Conservation (phyloP, 1,140 invertebrate species). For the Diabrotica virgifera region DNA sequence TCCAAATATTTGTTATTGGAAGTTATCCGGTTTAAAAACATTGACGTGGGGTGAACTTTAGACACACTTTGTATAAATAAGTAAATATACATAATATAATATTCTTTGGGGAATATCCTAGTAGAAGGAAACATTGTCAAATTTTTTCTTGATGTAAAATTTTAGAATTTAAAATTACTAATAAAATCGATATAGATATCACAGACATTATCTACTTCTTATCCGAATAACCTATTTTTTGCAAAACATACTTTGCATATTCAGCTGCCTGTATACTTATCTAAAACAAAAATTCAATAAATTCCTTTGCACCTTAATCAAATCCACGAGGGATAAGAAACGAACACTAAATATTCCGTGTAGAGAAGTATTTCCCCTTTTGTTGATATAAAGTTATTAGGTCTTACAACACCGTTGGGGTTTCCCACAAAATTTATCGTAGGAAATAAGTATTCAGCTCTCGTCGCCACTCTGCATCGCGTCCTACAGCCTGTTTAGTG, state of each 20-base stretch:
- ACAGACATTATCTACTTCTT: too few relatives aligned
- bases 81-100: too few relatives aligned
- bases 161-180: too few relatives aligned
- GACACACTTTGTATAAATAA: too few relatives aligned
- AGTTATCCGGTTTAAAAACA: too few relatives aligned
- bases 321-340: conserved; percentile 2
- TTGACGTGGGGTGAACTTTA: too few relatives aligned
- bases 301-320: background rate
- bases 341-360: conserved; percentile 2
- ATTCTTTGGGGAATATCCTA: too few relatives aligned
- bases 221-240: background rate
- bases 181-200: too few relatives aligned
- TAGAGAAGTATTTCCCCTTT: background rate
- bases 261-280: background rate
- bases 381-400: conserved; percentile 3
- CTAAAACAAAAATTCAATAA: conserved; percentile 3
- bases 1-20: too few relatives aligned
- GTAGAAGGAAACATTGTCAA: too few relatives aligned
- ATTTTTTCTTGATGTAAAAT: too few relatives aligned
- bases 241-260: background rate
- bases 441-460: conserved; percentile 2
- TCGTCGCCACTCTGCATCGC: background rate
- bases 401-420: conserved; percentile 1
- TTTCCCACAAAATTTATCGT: conserved; percentile 2
- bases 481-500: background rate